Evolutionary conservation across 2,113 vertebrate genomes (phyloP).

Genomic region (Thamnaconus septentrionalis): DNA sequence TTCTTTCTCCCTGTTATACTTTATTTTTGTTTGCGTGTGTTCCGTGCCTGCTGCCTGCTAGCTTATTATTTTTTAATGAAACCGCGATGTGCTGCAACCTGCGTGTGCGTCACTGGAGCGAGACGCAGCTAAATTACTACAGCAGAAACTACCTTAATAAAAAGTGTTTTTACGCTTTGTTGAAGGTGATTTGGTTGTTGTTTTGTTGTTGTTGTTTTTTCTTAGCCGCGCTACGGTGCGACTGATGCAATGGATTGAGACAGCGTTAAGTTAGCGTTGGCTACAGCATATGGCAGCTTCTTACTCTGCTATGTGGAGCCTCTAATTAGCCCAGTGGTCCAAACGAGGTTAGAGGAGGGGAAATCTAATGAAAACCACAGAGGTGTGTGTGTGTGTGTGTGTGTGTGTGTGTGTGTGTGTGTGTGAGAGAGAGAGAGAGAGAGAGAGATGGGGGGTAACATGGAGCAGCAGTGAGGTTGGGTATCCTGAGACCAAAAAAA

Average conservation of each 20-base stretch:
- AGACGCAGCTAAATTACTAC: no score
- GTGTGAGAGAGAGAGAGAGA: no score
- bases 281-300: slow-evolving; percentile 53
- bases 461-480: no score
- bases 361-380: slow-evolving; percentile 12
- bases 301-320: slow-evolving; percentile 44
- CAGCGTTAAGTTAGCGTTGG: slow-evolving; percentile 45
- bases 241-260: slow-evolving; percentile 55
- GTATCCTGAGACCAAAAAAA: slow-evolving; percentile 1
- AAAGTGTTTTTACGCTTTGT: no score
- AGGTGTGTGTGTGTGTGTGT: slow-evolving; percentile 9
- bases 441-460: no score
- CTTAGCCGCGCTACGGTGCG: slow-evolving; percentile 39
- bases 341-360: slow-evolving; percentile 57
- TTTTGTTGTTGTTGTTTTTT: slow-evolving; percentile 23
- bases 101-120: no score
- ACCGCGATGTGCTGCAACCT: no score
- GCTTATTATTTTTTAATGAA: no score
- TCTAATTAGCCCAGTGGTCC: slow-evolving; percentile 63
- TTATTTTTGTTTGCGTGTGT: background rate
- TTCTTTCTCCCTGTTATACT: background rate
- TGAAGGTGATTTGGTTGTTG: no score
- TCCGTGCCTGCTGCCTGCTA: background rate
- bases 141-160: no score
- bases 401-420: slow-evolving; percentile 1